Base-by-base conservation (phyloP, 2,888 invertebrate genomes). In the Tiphia femorata region DNA sequence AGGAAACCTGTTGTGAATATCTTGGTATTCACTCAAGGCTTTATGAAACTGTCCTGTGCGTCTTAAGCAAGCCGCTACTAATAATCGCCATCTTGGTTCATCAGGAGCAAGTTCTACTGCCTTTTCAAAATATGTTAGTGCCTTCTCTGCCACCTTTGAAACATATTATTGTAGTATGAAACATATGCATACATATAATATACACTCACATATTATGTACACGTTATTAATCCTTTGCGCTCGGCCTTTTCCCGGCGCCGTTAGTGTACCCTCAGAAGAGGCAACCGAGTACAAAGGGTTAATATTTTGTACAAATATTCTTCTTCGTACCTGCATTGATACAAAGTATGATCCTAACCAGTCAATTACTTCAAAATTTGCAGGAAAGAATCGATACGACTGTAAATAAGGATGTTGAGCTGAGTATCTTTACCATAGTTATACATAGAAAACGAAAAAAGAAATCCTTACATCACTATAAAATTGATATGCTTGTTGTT, bases 281-380 rank as follows among this genome's bases (percentile, higher is more conserved):
- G n/a, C n/a, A n/a, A n/a, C n/a, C n/a, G 5, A 35, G 12, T n/a
- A 35, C 5, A 4, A n/a, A 27, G 12, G 12, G 12, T 35, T 10
- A 35, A 40, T 40, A 12, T 40, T 19, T 12, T 37, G n/a, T n/a
- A n/a, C n/a, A n/a, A n/a, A n/a, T n/a, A n/a, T n/a, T n/a, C n/a
- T n/a, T n/a, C n/a, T n/a, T n/a, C 29, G 53, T 65, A 81, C 82
- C 84, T 95, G 94, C 79, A 94, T 89, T 74, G 95, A 94, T 58
- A 95, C 91, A 78, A 93, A 95, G 82, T 96, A 94, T 0, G 94
- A 92, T 19, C 95, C 96, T 49, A 96, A 87, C 90, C 96, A 96
- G 76, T 94, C 93, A 63, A 96, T 92, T 0, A 94, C 93, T 42
- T 90, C 89, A 50, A 80, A 83, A 68, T 76, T 82, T 2, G 81